A percentile compares a stretch with the other conserved stretches of the same genome.
phyloP scores from a whole-genome alignment of 2,113 vertebrate genomes.

The Paracanthobrama guichenoti region DNA sequence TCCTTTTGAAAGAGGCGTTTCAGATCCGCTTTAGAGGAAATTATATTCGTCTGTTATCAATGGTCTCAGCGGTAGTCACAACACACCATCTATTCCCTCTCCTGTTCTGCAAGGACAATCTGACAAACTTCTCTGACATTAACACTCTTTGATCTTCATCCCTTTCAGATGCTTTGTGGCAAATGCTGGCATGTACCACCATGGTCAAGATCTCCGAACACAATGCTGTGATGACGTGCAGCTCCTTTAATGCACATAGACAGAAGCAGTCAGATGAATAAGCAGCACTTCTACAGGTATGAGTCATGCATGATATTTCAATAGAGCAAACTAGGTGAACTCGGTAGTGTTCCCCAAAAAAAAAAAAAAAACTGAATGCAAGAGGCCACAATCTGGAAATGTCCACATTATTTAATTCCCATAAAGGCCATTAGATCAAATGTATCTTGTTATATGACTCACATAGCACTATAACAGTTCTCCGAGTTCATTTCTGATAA shows the following conservation, averaged over 20 bases:
- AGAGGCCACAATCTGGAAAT: not conserved
- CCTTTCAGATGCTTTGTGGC: conserved; percentile 33
- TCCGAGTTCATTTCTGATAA: not conserved
- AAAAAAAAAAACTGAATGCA: not conserved
- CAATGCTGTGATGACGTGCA: conserved; percentile 12
- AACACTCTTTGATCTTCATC: conserved; percentile 26
- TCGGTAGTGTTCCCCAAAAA: not conserved
- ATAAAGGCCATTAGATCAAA: not conserved
- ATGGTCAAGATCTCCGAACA: conserved; percentile 3
- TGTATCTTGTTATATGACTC: not conserved
- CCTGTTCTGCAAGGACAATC: not conserved
- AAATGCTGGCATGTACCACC: conserved; percentile 2
- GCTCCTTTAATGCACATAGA: conserved; percentile 8
- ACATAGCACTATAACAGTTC: not conserved
- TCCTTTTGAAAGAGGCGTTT: conserved; percentile 39
- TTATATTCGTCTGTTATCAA: conserved; percentile 33
- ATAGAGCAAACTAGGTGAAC: not conserved
- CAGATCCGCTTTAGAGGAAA: conserved; percentile 2
- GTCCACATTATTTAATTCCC: not conserved
- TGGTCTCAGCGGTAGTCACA: conserved; percentile 2
- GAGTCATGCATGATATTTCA: not conserved
- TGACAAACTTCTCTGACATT: conserved; percentile 11
- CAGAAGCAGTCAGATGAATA: conserved; percentile 43
- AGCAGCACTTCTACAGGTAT: conserved; percentile 41
- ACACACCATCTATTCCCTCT: not conserved